Conservation (phyloP, 2,113 vertebrate species). For the Haemorhous mexicanus region DNA sequence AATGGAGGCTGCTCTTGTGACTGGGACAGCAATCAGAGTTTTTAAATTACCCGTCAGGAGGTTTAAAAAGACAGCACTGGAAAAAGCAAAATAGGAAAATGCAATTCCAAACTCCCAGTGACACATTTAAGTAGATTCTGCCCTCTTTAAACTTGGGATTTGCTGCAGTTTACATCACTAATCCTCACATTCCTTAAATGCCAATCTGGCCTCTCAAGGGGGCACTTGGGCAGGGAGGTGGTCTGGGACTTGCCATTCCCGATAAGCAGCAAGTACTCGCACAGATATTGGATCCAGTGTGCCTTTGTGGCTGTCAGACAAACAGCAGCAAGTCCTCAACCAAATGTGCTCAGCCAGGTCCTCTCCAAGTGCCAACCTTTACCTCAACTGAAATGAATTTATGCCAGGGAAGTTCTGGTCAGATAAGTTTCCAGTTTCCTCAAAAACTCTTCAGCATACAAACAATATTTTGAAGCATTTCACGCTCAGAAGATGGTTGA, state of each 20-base stretch:
- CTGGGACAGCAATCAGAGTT: neutral
- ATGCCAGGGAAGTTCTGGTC: neutral
- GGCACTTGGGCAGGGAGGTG: conserved; percentile 21
- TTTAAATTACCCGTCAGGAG: neutral
- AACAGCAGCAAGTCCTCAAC: neutral
- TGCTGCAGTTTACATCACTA: conserved; percentile 40
- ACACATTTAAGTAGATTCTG: neutral
- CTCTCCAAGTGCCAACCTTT: neutral
- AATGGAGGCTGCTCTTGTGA: accelerated
- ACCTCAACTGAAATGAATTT: neutral
- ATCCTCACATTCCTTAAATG: conserved; percentile 58
- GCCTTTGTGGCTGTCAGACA: neutral
- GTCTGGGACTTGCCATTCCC: neutral
- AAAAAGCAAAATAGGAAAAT: neutral
- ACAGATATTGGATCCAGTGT: neutral
- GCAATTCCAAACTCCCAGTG: neutral
- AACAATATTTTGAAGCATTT: neutral
- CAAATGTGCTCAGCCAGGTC: neutral
- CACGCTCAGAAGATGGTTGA: neutral
- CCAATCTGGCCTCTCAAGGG: conserved; percentile 41
- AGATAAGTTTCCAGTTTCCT: neutral
- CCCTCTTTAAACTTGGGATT: neutral
- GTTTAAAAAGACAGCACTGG: neutral
- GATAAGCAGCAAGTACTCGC: neutral
- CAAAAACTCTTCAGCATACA: neutral